Percentiles rank a stretch among this genome's conserved stretches.
Evolutionary conservation across 2,797 vertebrate genomes (phyloP).

Genomic region (Rhinophrynus dorsalis): DNA sequence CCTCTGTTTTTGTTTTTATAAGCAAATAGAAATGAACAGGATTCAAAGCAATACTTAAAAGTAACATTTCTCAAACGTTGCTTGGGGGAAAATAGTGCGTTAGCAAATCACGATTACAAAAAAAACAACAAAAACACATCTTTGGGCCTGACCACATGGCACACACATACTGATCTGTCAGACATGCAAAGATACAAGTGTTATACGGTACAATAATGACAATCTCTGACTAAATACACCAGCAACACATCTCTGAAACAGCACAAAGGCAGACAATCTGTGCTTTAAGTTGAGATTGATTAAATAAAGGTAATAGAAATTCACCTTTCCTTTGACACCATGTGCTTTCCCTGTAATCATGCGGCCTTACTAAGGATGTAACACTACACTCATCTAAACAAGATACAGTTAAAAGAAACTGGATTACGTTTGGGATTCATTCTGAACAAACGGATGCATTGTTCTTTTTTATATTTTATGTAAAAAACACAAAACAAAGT

Average conservation of each 20-base stretch:
- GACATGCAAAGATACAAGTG: not conserved
- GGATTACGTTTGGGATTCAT: too few species aligned
- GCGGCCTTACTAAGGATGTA: not conserved
- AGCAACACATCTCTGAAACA: not conserved
- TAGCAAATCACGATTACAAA: not conserved
- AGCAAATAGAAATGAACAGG: too few species aligned
- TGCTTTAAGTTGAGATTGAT: not conserved
- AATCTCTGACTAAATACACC: not conserved
- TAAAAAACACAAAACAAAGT: not conserved
- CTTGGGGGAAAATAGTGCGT: not conserved
- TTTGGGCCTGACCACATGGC: not conserved
- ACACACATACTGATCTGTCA: not conserved
- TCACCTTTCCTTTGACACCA: constrained; percentile 5
- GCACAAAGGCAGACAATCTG: not conserved
- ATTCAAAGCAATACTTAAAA: too few species aligned
- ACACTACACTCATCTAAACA: not conserved
- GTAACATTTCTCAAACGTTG: not conserved
- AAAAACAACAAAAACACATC: not conserved
- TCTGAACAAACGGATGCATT: too few species aligned
- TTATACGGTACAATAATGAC: not conserved
- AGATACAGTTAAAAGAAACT: not conserved
- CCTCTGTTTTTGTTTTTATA: too few species aligned
- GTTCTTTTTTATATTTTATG: constrained; percentile 2
- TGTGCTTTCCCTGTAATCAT: constrained; percentile 25
- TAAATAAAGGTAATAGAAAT: not conserved